phyloP scores from a whole-genome alignment of 2,113 vertebrate genomes.

The Globicephala melas region DNA sequence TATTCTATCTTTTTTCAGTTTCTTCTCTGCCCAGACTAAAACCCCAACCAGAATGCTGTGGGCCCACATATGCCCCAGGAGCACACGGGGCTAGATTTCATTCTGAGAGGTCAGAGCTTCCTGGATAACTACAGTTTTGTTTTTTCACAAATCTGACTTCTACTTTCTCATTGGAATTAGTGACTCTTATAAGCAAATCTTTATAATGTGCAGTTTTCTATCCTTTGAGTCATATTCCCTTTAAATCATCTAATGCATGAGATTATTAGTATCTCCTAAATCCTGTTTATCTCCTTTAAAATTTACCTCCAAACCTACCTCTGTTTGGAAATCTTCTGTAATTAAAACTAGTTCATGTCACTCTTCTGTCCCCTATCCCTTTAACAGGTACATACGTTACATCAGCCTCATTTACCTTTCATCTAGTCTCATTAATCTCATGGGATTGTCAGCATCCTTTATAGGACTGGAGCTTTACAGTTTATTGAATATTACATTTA shows the following conservation, averaged over 20 bases:
- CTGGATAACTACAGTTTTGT: not conserved
- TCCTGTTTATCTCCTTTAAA: not conserved
- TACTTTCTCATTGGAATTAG: not conserved
- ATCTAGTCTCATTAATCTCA: not conserved
- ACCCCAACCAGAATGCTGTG: not conserved
- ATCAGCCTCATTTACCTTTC: not conserved
- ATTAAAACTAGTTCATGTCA: not conserved
- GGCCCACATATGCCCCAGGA: not conserved
- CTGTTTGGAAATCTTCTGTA: not conserved
- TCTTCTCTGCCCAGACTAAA: constrained; percentile 19
- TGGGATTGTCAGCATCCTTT: not conserved
- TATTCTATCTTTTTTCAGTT: not conserved
- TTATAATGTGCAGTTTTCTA: not conserved
- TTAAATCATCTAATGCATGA: not conserved
- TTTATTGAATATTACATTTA: not conserved
- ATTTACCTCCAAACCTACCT: not conserved
- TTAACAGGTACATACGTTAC: not conserved
- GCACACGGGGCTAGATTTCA: not conserved
- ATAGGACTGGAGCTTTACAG: not conserved
- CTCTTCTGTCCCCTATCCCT: not conserved
- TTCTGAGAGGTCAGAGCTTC: not conserved
- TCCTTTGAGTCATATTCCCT: not conserved
- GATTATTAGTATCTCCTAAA: constrained; percentile 21
- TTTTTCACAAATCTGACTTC: not conserved
- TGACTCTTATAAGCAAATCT: not conserved